Conservation (phyloP, 2,113 vertebrate genomes). For the Larimichthys crocea region DNA sequence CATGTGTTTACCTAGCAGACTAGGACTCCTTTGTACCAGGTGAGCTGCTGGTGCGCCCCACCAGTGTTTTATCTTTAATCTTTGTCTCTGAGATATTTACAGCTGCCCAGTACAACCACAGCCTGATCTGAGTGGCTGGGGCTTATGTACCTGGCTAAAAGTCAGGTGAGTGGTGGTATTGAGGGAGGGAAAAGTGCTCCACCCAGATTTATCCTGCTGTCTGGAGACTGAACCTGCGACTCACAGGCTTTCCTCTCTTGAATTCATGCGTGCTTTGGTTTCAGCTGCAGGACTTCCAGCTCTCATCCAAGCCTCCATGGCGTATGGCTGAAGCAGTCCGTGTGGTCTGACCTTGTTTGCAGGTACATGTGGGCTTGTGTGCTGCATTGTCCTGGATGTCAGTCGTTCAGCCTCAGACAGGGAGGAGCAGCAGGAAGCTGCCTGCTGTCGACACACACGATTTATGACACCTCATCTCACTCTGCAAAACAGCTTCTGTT, state of each 20-base stretch:
- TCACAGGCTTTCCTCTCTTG: neutral
- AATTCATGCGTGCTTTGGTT: neutral
- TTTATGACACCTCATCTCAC: conserved; percentile 64
- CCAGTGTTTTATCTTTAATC: neutral
- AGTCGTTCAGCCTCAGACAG: conserved; percentile 51
- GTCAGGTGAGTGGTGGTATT: neutral
- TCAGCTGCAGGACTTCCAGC: neutral
- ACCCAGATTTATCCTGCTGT: neutral
- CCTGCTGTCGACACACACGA: conserved; percentile 56
- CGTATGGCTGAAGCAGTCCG: neutral
- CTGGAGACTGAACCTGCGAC: neutral
- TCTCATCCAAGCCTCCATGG: neutral
- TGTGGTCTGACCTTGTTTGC: conserved; percentile 11
- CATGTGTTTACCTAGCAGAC: too few relatives aligned
- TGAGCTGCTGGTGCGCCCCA: too few relatives aligned
- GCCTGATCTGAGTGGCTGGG: neutral
- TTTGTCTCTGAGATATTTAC: neutral
- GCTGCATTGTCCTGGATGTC: neutral
- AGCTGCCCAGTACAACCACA: neutral
- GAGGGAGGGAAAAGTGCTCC: neutral
- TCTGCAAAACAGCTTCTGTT: conserved; percentile 59
- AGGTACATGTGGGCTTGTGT: conserved; percentile 14
- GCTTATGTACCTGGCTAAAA: neutral
- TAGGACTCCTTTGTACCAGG: too few relatives aligned
- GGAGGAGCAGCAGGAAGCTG: conserved; percentile 68